A percentile compares a stretch with the other conserved stretches of the same genome.
Conservation (phyloP, 2,888 invertebrate genomes). For the Leptopilina syphax region DNA sequence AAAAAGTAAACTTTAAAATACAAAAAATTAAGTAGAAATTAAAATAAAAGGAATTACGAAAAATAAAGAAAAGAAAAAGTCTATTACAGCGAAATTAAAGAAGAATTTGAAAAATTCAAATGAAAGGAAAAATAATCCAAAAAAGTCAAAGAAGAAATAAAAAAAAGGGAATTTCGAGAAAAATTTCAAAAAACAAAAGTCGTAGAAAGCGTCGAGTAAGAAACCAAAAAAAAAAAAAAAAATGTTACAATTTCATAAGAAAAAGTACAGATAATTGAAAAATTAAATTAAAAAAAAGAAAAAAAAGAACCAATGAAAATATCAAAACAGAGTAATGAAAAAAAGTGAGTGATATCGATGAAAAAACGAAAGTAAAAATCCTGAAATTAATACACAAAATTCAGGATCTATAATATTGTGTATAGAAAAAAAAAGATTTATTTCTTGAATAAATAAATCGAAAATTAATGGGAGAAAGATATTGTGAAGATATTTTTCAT, state of each 20-base stretch:
- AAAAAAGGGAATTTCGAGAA: not conserved
- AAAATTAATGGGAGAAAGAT: not conserved
- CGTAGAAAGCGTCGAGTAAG: not conserved
- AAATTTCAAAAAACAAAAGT: not conserved
- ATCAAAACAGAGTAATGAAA: no score
- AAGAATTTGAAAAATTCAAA: no score
- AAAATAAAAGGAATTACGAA: no score
- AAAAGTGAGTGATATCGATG: not conserved
- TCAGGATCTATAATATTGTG: not conserved
- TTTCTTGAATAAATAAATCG: not conserved
- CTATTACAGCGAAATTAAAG: no score
- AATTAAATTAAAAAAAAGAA: not conserved
- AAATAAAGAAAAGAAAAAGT: no score
- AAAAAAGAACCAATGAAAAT: not conserved
- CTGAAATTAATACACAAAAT: no score
- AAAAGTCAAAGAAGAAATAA: not conserved
- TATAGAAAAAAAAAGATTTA: not conserved
- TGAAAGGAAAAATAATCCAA: not conserved
- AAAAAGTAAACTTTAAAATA: no score
- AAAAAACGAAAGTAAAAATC: not conserved
- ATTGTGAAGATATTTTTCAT: constrained; percentile 2
- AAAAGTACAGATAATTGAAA: not conserved
- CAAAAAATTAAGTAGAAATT: no score
- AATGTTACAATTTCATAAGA: not conserved
- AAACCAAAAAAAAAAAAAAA: not conserved